A percentile compares a stretch with the other conserved stretches of the same genome.
Evolutionary conservation across 2,797 vertebrate genomes (phyloP).

Genomic region (Ctenopoma multispine): DNA sequence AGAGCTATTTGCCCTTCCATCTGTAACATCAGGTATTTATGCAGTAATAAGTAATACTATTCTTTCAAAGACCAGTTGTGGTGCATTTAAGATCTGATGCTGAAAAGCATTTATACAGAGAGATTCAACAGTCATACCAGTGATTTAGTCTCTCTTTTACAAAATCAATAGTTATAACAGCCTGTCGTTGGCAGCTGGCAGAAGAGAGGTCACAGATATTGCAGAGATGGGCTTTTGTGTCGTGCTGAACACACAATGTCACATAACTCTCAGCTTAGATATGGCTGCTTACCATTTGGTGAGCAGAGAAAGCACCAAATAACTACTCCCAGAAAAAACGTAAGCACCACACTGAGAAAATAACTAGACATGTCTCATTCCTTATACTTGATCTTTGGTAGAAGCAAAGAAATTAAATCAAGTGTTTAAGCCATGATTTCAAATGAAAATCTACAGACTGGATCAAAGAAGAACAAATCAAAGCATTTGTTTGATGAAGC

Average conservation of each 20-base stretch:
- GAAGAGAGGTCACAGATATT: constrained; percentile 56
- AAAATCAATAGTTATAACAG: constrained; percentile 64
- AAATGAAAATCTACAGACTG: constrained; percentile 8
- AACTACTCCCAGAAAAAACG: constrained; percentile 19
- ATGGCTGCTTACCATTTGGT: constrained; percentile 39
- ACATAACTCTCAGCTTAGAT: constrained; percentile 40
- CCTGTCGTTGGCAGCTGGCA: constrained; percentile 39
- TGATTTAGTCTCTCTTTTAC: constrained; percentile 47
- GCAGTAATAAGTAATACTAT: not conserved
- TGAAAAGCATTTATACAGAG: constrained; percentile 22
- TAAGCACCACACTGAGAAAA: constrained; percentile 17
- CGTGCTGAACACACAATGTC: constrained; percentile 26
- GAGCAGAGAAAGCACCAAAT: constrained; percentile 20
- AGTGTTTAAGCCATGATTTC: constrained; percentile 16
- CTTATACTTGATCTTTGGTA: not conserved
- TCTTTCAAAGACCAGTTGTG: constrained; percentile 16
- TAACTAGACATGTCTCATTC: not conserved
- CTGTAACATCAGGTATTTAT: not conserved
- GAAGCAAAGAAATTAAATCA: constrained; percentile 29
- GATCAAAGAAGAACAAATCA: constrained; percentile 21
- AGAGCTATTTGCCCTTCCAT: constrained; percentile 10
- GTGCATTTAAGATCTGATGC: constrained; percentile 1
- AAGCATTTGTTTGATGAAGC: constrained; percentile 15
- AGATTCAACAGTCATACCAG: constrained; percentile 15
- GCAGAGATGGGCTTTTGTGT: constrained; percentile 36